Percentiles rank a stretch among this genome's conserved stretches.
Conservation (phyloP, 1,140 invertebrate species). For the Trypoxylus dichotomus region DNA sequence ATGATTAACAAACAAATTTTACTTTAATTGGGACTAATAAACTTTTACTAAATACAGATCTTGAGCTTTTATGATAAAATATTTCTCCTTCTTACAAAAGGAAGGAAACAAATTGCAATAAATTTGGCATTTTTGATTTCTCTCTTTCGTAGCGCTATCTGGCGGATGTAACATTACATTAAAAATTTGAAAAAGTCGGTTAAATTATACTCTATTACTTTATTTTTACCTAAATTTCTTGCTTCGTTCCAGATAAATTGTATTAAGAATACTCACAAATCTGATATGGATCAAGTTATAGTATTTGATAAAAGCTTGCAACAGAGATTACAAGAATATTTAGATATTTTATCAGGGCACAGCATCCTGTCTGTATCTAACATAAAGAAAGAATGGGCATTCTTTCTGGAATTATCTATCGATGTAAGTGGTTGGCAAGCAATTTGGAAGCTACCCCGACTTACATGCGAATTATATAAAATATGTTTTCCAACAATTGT, state of each 20-base stretch:
- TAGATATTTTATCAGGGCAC: constrained; percentile 56
- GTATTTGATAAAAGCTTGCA: constrained; percentile 62
- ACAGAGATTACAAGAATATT: constrained; percentile 59
- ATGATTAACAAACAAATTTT: too few species aligned
- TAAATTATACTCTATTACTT: neutral
- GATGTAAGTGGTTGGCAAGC: constrained; percentile 65
- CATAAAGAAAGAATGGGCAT: constrained; percentile 60
- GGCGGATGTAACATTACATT: neutral
- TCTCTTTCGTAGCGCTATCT: neutral
- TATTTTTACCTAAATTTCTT: neutral
- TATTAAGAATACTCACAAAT: neutral
- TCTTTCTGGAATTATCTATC: constrained; percentile 59
- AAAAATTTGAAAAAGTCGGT: constrained; percentile 5
- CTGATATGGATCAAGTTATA: constrained; percentile 55
- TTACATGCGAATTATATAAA: constrained; percentile 60
- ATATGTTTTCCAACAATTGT: constrained; percentile 64
- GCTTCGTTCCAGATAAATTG: neutral
- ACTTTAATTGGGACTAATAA: too few species aligned
- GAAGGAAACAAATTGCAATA: too few species aligned
- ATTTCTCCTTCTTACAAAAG: too few species aligned
- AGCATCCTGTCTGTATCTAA: constrained; percentile 56
- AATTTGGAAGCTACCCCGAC: constrained; percentile 64
- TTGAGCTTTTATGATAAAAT: too few species aligned
- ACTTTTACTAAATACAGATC: too few species aligned
- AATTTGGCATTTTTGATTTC: too few species aligned